phyloP scores from a whole-genome alignment of 2,113 vertebrate genomes.

The Candoia aspera region DNA sequence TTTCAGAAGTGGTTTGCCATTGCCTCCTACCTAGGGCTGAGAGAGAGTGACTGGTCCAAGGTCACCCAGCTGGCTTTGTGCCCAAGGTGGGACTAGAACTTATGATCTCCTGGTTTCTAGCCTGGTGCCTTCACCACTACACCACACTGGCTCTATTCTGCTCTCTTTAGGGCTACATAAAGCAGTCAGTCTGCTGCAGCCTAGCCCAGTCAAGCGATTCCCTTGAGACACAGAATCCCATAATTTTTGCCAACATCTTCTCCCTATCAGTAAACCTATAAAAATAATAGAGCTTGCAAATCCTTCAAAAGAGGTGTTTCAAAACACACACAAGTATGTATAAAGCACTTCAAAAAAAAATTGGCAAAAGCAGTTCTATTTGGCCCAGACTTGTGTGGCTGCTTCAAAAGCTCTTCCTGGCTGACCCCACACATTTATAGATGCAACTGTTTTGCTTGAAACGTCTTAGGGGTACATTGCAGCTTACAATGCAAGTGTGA shows the following conservation, averaged over 20 bases:
- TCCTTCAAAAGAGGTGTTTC: not conserved
- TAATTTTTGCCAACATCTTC: not conserved
- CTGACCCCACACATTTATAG: not conserved
- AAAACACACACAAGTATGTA: not conserved
- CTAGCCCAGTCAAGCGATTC: no score
- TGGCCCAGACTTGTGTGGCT: not conserved
- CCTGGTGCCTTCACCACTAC: no score
- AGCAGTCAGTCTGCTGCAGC: no score
- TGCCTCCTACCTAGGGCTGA: no score
- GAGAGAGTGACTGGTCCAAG: no score
- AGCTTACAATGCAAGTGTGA: not conserved
- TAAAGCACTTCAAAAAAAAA: not conserved
- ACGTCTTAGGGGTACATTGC: not conserved
- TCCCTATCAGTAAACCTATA: not conserved
- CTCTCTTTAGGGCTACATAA: no score
- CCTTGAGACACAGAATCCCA: not conserved
- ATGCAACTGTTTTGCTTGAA: not conserved
- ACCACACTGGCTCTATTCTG: no score
- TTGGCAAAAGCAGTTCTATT: not conserved
- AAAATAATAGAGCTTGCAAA: not conserved
- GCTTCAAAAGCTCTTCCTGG: not conserved
- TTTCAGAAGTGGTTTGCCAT: no score
- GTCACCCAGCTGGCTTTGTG: no score
- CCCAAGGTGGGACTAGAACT: no score
- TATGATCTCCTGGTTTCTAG: no score